Evolutionary conservation across 1,140 invertebrate species (phyloP), one percentile per base, ranked within the genome.

Genomic region (Bombus pascuorum): DNA sequence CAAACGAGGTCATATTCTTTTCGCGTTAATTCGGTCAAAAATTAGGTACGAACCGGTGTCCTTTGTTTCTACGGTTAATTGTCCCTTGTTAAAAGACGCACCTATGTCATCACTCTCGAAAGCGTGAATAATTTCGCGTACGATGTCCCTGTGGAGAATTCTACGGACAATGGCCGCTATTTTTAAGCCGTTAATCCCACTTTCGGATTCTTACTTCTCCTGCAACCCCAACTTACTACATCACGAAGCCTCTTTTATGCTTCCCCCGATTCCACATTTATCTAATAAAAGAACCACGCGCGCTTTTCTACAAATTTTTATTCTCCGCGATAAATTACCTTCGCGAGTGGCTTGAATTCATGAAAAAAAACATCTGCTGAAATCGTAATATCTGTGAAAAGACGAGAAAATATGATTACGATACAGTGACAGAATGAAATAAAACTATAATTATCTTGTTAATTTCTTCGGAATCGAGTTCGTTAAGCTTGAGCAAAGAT

Each of bases 131-230:
- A 80, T 80, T 80, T 70, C 78, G 15, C 15, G 12, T 70, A n/a
- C 65, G 66, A 80, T 53, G 70, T 4, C 34, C 78, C 44, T 44
- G 25, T 5, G 0, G 65, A 70, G 78, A 70, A 39, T 80, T n/a
- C 34, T 9, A 34, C 25, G 78, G 70, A 80, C 65, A 80, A 80
- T 80, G 15, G 32, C 32, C 22, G 3, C 78, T 70, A 80, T 70
- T 70, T 80, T 80, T 80, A 80, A 80, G 25, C 65, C 65, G 44
- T 42, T 80, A 80, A 80, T 80, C 34, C 77, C 42, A 3, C 77
- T 68, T 79, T 68, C 28, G n/a, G 22, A 25, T 68, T 44, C 34
- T 80, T 70, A 37, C 32, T 47, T 68, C 44, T 47, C 25, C 44
- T 25, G 12, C 65, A 53, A 70, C 22, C 44, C 32, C 44, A 28